Evolutionary conservation across 2,113 vertebrate species (phyloP), one percentile per base, ranked within the genome.

Genomic region (Amphilophus citrinellus): DNA sequence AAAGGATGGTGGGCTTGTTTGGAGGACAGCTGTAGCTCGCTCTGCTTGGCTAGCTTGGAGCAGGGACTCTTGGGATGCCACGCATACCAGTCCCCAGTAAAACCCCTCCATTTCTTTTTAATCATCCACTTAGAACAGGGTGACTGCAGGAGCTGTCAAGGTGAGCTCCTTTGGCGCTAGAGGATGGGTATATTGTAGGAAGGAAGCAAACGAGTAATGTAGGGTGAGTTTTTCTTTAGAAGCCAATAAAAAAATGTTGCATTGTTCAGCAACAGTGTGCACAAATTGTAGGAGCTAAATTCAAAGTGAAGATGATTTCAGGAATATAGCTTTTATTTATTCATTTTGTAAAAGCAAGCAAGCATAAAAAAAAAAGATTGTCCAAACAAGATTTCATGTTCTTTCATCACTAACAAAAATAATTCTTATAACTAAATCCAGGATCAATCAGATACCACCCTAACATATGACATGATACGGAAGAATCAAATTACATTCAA

Each of bases 51-150:
- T 97, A 97, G 97, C 96, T 97, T 90, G 87, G 91, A 94, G 95
- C 95, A 90, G 92, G 95, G 96, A 96, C 97, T 97, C 97, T 89
- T 94, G 97, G 97, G 98, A 98, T 95, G 96, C 96, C 91, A 93
- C 90, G 94, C 97, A 97, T 96, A 97, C 96, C 91, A 79, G 93
- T 97, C 97, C 96, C 95, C 96, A 93, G 97, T 97, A 98, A 98
- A 99, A 97, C 97, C 97, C 97, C 96, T 96, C 97, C 97, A 98
- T 99, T 98, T 98, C 98, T 98, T 98, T 98, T 99, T 99, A 98
- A 99, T 99, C 98, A 99, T 98, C 97, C 97, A 98, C 97, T 98
- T 98, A 98, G 97, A 97, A 97, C 96, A 96, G 97, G 97, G 95
- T 97, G 97, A 97, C 97, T 97, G 97, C 96, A 93, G 95, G 96